Evolutionary conservation across 2,113 vertebrate genomes (phyloP).

Genomic region (Probosciger aterrimus): DNA sequence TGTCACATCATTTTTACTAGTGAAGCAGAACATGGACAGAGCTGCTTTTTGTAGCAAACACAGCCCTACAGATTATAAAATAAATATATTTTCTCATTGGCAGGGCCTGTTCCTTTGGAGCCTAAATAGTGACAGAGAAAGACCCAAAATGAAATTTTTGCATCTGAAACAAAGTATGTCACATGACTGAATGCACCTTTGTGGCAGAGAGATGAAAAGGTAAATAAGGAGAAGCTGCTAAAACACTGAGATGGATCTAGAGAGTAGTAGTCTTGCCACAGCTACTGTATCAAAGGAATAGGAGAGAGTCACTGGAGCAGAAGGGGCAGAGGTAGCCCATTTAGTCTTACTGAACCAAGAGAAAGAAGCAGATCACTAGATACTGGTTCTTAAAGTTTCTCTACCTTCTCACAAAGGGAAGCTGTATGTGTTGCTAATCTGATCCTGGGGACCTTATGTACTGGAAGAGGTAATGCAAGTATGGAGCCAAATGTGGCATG

Average conservation of each 20-base stretch:
- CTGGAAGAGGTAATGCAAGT: neutral
- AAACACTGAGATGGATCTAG: neutral
- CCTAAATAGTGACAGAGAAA: neutral
- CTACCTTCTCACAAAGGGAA: neutral
- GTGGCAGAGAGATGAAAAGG: neutral
- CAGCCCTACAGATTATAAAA: neutral
- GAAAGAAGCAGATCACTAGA: neutral
- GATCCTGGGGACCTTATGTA: neutral
- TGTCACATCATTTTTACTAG: conserved; percentile 35
- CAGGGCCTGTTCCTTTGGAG: neutral
- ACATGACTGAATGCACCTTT: neutral
- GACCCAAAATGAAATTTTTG: neutral
- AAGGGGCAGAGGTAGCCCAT: neutral
- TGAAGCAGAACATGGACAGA: conserved; percentile 36
- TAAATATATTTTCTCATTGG: neutral
- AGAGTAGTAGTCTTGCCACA: neutral
- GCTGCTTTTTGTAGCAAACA: neutral
- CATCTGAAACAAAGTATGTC: neutral
- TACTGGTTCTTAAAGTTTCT: neutral
- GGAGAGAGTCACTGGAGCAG: neutral
- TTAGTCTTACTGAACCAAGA: neutral
- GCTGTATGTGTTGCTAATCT: neutral
- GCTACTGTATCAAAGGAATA: neutral
- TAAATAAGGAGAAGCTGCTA: neutral
- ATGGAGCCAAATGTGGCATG: neutral